Percentiles rank a stretch among this genome's conserved stretches.
phyloP scores from a whole-genome alignment of 2,888 invertebrate species.

The Mantis religiosa region DNA sequence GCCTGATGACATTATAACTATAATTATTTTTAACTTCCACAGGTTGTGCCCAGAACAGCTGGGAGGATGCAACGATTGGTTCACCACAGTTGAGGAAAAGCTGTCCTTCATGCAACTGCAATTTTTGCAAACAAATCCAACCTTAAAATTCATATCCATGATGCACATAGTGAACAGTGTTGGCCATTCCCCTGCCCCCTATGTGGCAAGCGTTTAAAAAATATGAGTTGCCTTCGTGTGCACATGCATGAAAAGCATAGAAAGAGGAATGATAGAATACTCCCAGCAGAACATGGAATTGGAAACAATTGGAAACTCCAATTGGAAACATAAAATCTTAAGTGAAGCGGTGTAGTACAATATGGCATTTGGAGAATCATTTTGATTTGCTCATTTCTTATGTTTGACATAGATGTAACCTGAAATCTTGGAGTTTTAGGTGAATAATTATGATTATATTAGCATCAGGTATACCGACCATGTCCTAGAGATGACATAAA shows the following conservation, averaged over 20 bases:
- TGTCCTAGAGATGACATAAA: too few species aligned
- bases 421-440: too few species aligned
- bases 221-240: slow-evolving; percentile 59
- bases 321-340: too few species aligned
- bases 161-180: slow-evolving; percentile 65
- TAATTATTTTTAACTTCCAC: background rate
- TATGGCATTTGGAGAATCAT: too few species aligned
- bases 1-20: background rate
- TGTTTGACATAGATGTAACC: too few species aligned
- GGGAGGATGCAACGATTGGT: background rate
- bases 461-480: too few species aligned
- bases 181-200: slow-evolving; percentile 64
- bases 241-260: slow-evolving; percentile 59
- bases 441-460: too few species aligned
- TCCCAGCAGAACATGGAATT: too few species aligned
- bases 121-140: slow-evolving; percentile 65
- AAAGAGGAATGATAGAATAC: background rate
- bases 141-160: slow-evolving; percentile 66
- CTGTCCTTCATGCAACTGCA: slow-evolving; percentile 33
- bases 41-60: background rate
- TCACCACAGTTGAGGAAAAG: background rate
- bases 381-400: too few species aligned
- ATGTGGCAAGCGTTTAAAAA: slow-evolving; percentile 64
- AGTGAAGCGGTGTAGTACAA: too few species aligned
- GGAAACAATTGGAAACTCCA: too few species aligned